Base-by-base conservation (phyloP, 1,140 invertebrate genomes). In the Planococcus citri region DNA sequence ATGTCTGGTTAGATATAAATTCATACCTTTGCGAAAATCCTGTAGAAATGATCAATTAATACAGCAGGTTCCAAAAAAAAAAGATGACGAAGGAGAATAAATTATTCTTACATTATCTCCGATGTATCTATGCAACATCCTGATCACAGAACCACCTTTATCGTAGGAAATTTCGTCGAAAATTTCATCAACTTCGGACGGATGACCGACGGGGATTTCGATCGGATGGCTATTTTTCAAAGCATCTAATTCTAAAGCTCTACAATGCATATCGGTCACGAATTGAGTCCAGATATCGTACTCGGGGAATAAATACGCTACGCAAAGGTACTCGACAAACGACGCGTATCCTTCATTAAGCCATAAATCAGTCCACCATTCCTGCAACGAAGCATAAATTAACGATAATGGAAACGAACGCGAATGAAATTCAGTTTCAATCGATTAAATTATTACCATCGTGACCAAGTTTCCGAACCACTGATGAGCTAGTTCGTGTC, bases 111-210 rank as follows among this genome's bases (percentile, higher is more conserved):
- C 79, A 75, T 88, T 83, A 78, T 96, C 93, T 10, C 95, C 95
- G 75, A 99, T 91, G 75, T 95, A 98, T 75, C 89, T 86, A 77
- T 97, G 93, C 41, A 99, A 80, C 97, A 99, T 99, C 73, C 95
- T 83, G 68, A 98, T 97, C 1, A 98, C 88, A 37, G 92, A 93
- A 0, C 92, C 91, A 20, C 88, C 92, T 80, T 97, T 97, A 73
- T 88, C 88, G 78, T 97, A 98, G 37, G 94, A 95, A 76, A 98
- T 97, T 73, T 91, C 87, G 81, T 97, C 94, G 79, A 97, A 98
- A 73, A 97, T 95, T 78, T 94, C 92, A 77, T 94, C 91, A 73
- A 97, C 92, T 79, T 97, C 92, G 4, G 88, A 86, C 0, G 93
- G 91, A 81, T 94, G 88, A 1, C 88, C 86, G 0, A 95, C 91